phyloP scores from a whole-genome alignment of 2,888 invertebrate species.

The Ashinkailepas kermadecensis region DNA sequence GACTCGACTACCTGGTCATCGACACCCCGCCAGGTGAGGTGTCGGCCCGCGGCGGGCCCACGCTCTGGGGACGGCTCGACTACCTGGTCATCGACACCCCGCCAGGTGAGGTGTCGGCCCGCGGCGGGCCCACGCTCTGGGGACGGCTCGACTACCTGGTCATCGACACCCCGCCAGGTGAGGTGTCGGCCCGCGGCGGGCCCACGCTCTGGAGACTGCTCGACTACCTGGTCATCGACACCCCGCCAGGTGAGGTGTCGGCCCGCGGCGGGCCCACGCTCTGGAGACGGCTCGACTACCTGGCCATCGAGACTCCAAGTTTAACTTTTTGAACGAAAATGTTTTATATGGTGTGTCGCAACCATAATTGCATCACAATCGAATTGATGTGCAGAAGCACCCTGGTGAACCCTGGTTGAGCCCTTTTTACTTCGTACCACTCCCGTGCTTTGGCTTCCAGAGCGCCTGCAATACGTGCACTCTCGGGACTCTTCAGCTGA shows the following conservation, averaged over 20 bases:
- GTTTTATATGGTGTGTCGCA: neutral
- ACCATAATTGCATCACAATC: neutral
- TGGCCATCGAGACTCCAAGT: conserved; percentile 80
- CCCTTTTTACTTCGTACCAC: too few relatives aligned
- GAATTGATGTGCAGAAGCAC: neutral
- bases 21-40: conserved; percentile 77
- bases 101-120: neutral
- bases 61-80: too few relatives aligned
- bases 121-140: conserved; percentile 51
- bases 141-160: conserved; percentile 78
- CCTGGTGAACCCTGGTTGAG: too few relatives aligned
- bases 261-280: neutral
- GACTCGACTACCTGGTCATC: conserved; percentile 75
- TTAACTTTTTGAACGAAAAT: neutral
- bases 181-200: neutral
- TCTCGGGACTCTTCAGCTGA: too few relatives aligned
- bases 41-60: neutral
- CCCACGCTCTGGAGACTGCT: too few relatives aligned
- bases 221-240: too few relatives aligned
- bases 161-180: conserved; percentile 84
- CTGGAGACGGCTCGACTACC: conserved; percentile 83
- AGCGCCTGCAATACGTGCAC: too few relatives aligned
- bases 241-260: neutral
- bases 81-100: too few relatives aligned
- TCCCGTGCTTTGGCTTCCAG: too few relatives aligned